Percentiles rank a stretch among this genome's conserved stretches.
Evolutionary conservation across 37 sponge, comb jelly and placozoan genomes (phyloP).

Genomic region (Dysidea cf. avara): DNA sequence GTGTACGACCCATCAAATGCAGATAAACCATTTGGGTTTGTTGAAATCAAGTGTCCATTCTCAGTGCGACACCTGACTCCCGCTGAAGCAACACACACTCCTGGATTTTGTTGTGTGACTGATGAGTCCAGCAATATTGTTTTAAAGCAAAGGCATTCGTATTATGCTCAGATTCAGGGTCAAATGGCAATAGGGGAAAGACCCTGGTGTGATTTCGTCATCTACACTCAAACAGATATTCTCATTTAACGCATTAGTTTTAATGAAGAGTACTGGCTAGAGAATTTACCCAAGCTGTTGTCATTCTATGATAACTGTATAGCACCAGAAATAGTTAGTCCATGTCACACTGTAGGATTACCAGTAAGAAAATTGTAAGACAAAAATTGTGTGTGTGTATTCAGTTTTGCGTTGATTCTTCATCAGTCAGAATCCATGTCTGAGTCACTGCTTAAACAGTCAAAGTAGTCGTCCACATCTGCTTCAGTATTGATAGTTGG

Average conservation of each 20-base stretch:
- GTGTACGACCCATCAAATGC: constrained; percentile 46
- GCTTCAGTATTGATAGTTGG: neutral
- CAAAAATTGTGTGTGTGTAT: no score
- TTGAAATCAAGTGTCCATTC: no score
- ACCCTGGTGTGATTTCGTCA: no score
- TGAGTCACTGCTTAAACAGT: neutral
- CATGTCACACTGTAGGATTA: no score
- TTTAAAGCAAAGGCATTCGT: constrained; percentile 25
- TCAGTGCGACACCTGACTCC: no score
- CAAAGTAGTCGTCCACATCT: constrained; percentile 14
- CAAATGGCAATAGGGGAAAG: constrained; percentile 51
- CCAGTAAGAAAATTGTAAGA: no score
- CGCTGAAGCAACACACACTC: no score
- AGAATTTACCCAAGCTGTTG: constrained; percentile 5
- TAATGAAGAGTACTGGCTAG: constrained; percentile 29
- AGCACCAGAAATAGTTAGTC: constrained; percentile 3
- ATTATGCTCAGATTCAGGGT: constrained; percentile 53
- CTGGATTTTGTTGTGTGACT: neutral
- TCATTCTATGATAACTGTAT: constrained; percentile 23
- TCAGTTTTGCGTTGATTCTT: no score
- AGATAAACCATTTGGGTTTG: constrained; percentile 38
- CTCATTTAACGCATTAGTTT: constrained; percentile 37
- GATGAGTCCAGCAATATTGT: neutral
- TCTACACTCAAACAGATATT: constrained; percentile 41
- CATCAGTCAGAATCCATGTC: neutral